Conservation (phyloP, 2,797 vertebrate genomes). For the Malurus splendens region DNA sequence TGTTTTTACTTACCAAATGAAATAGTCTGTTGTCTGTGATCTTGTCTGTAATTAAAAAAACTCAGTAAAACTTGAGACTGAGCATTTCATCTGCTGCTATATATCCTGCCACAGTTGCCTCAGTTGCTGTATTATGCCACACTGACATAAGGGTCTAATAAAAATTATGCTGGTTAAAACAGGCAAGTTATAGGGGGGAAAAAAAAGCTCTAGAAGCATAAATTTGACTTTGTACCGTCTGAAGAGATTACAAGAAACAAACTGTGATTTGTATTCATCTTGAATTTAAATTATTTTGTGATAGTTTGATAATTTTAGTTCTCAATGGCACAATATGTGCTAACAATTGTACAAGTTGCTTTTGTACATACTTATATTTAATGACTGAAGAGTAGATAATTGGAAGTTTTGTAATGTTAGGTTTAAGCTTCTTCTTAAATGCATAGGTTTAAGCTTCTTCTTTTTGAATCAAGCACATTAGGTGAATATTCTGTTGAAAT, state of each 20-base stretch:
- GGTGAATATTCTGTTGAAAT: conserved; percentile 15
- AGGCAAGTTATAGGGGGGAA: not conserved
- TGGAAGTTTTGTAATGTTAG: not conserved
- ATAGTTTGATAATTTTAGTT: not conserved
- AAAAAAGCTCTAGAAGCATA: not conserved
- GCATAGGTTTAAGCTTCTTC: not conserved
- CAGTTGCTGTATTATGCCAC: not conserved
- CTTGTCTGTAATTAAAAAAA: not conserved
- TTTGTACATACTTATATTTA: not conserved
- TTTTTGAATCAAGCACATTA: not conserved
- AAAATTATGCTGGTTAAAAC: not conserved
- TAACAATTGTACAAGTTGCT: not conserved
- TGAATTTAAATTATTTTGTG: not conserved
- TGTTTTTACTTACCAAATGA: not conserved
- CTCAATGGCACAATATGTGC: not conserved
- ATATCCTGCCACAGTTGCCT: not conserved
- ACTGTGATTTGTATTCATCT: not conserved
- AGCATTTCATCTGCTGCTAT: not conserved
- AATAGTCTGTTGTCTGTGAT: not conserved
- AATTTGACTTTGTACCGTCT: not conserved
- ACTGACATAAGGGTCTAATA: not conserved
- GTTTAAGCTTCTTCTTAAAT: not conserved
- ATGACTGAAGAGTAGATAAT: not conserved
- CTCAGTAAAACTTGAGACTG: not conserved
- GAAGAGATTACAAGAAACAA: not conserved